Conservation (phyloP, 2,888 invertebrate species). For the Beris chalybata region DNA sequence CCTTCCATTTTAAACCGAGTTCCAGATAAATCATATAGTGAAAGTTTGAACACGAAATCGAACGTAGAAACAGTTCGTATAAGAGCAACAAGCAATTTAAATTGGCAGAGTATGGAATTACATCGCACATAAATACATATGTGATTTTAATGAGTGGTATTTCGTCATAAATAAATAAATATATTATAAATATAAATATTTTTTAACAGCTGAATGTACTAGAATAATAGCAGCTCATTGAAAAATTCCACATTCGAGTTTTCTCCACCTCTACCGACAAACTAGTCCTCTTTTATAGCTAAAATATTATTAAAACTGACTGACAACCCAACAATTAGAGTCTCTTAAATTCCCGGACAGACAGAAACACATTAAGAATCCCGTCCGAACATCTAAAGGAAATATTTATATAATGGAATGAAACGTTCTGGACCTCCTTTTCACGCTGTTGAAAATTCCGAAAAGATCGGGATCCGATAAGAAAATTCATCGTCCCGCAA, state of each 20-base stretch:
- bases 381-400: too few species aligned
- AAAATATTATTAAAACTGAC: conserved; percentile 28
- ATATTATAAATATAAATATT: too few species aligned
- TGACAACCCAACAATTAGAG: conserved; percentile 28
- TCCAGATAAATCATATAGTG: too few species aligned
- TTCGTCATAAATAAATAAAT: too few species aligned
- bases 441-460: conserved; percentile 31
- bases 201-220: neutral
- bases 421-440: conserved; percentile 25
- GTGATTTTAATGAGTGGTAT: too few species aligned
- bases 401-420: conserved; percentile 7
- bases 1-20: neutral
- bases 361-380: too few species aligned
- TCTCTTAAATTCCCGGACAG: conserved; percentile 11
- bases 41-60: too few species aligned
- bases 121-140: neutral
- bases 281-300: neutral
- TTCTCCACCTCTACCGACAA: too few species aligned
- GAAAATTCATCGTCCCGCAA: conserved; percentile 26
- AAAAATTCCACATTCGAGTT: too few species aligned
- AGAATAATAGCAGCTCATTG: neutral
- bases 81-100: neutral
- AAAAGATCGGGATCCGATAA: conserved; percentile 29
- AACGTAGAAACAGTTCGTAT: too few species aligned
- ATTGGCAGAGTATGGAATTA: neutral